A percentile compares a stretch with the other conserved stretches of the same genome.
Conservation (phyloP, 2,888 invertebrate species). For the Phyllotreta cruciferae region DNA sequence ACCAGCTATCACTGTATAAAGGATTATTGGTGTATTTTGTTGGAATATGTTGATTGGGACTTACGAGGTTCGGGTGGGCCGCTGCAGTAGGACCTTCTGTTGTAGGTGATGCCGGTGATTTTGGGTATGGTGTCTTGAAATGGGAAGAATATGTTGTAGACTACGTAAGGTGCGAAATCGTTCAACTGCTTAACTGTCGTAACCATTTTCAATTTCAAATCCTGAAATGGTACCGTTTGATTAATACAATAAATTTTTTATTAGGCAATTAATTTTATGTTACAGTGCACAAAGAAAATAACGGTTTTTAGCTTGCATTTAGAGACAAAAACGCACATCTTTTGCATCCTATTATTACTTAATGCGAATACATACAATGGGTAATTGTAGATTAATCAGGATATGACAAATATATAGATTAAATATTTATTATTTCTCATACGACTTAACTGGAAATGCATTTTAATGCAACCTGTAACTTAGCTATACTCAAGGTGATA, state of each 20-base stretch:
- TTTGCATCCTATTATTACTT: too few relatives aligned
- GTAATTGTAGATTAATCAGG: too few relatives aligned
- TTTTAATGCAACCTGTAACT: too few relatives aligned
- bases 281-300: too few relatives aligned
- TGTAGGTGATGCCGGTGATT: conserved; percentile 50
- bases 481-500: too few relatives aligned
- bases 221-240: conserved; percentile 42
- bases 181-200: conserved; percentile 42
- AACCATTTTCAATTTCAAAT: conserved; percentile 43
- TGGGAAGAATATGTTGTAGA: conserved; percentile 48
- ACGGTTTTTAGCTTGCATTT: too few relatives aligned
- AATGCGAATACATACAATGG: too few relatives aligned
- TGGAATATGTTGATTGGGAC: conserved; percentile 18
- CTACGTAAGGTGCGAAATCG: conserved; percentile 30
- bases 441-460: too few relatives aligned
- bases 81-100: conserved; percentile 45
- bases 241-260: not conserved
- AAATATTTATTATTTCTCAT: too few relatives aligned
- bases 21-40: not conserved
- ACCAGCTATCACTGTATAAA: conserved; percentile 40
- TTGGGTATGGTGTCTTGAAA: conserved; percentile 48
- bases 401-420: too few relatives aligned
- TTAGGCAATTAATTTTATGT: too few relatives aligned
- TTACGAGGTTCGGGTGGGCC: conserved; percentile 50
- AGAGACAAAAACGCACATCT: too few relatives aligned